Percentiles rank a stretch among this genome's conserved stretches.
Conservation (phyloP, 2,888 invertebrate species). For the Drosophila setosimentum region DNA sequence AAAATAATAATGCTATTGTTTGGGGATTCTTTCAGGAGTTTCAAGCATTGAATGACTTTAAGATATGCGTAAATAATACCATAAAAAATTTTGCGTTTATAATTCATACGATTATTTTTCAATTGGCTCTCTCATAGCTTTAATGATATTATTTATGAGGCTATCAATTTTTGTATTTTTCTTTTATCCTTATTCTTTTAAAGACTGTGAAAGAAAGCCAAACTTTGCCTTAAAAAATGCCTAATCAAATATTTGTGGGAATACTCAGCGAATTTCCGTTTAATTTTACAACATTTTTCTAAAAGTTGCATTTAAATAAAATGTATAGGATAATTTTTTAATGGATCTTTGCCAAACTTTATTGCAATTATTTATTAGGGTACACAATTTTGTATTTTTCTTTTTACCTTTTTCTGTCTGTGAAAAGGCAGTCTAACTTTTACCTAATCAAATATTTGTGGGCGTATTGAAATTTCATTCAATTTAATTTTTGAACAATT, state of each 20-base stretch:
- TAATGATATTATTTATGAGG: not conserved
- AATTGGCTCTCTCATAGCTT: not conserved
- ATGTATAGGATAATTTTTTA: not conserved
- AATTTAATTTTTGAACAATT: not conserved
- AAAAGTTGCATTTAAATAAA: no score
- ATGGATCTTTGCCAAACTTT: not conserved
- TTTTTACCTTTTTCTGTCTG: not conserved
- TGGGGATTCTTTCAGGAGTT: not conserved
- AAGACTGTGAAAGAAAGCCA: not conserved
- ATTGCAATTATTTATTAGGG: not conserved
- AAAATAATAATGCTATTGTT: not conserved
- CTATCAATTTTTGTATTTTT: not conserved
- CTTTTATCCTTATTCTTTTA: not conserved
- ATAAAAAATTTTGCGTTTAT: not conserved
- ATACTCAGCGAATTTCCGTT: not conserved
- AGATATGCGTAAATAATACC: not conserved
- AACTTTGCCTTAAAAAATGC: not conserved
- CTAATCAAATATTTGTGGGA: not conserved
- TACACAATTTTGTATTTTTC: not conserved
- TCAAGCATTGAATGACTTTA: not conserved
- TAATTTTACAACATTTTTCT: no score
- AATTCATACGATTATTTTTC: not conserved
- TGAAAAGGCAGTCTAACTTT: not conserved
- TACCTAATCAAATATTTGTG: constrained; percentile 8
- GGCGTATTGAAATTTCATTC: constrained; percentile 2